Evolutionary conservation across 2,113 vertebrate species (phyloP).

Genomic region (Pseudopipra pipra): DNA sequence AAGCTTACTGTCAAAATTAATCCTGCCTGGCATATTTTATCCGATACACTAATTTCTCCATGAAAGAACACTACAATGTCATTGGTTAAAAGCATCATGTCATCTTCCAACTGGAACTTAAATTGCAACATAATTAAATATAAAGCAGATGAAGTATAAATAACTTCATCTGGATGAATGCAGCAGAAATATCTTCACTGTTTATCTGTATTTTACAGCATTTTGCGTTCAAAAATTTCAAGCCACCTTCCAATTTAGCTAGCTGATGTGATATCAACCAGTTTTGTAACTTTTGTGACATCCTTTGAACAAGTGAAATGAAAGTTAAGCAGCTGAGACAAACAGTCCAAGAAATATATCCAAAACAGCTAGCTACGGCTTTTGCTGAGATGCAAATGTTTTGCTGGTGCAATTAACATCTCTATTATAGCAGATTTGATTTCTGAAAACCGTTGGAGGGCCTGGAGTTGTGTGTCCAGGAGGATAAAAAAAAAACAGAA

Average conservation of each 20-base stretch:
- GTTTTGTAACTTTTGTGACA: not conserved
- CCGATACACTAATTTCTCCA: not conserved
- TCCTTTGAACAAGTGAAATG: not conserved
- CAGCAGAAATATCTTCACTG: not conserved
- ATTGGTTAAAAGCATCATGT: not conserved
- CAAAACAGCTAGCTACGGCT: not conserved
- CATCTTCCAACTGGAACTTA: not conserved
- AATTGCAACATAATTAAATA: constrained; percentile 32
- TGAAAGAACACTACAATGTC: not conserved
- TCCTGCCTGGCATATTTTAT: not conserved
- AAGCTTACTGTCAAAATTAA: constrained; percentile 32
- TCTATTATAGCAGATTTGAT: not conserved
- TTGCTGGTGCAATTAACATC: not conserved
- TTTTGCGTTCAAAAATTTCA: not conserved
- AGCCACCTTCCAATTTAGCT: not conserved
- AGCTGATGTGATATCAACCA: not conserved
- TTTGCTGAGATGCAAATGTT: not conserved
- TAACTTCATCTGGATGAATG: not conserved
- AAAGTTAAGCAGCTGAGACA: not conserved
- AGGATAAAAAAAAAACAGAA: not conserved
- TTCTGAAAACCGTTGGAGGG: not conserved
- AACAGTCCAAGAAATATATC: not conserved
- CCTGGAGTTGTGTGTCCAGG: not conserved
- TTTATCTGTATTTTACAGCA: not conserved
- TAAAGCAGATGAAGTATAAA: constrained; percentile 6